Evolutionary conservation across 2,888 invertebrate species (phyloP).

Genomic region (Argyresthia goedartella): DNA sequence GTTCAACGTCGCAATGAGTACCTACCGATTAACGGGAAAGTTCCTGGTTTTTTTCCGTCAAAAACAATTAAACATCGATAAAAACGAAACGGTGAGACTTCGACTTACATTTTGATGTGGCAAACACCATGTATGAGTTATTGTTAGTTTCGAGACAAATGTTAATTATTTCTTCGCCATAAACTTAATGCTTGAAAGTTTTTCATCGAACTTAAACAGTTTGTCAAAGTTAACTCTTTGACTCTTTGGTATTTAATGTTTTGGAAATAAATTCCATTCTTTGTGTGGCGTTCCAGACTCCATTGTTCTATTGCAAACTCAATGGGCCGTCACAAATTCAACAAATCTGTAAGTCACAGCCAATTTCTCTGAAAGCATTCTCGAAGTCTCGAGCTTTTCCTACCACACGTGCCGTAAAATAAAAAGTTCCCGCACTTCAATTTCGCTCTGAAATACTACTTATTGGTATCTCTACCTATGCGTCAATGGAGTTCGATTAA

Average conservation of each 20-base stretch:
- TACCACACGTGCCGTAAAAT: not conserved
- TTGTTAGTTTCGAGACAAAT: no score
- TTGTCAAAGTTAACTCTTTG: no score
- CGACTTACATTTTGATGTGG: no score
- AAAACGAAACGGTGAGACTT: no score
- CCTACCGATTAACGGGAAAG: no score
- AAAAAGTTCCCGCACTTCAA: not conserved
- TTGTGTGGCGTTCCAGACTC: slow-evolving; percentile 19
- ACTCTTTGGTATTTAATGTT: slow-evolving; percentile 2
- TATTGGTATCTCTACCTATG: no score
- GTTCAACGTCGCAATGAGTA: no score
- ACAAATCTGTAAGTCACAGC: slow-evolving; percentile 29
- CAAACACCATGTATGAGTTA: no score
- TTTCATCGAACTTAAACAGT: not conserved
- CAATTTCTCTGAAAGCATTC: slow-evolving; percentile 27
- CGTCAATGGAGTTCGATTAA: slow-evolving; percentile 1
- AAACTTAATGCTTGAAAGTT: no score
- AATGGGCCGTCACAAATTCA: slow-evolving; percentile 31
- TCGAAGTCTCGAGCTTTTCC: not conserved
- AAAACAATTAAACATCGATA: no score
- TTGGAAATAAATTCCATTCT: slow-evolving; percentile 4
- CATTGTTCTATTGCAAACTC: slow-evolving; percentile 27
- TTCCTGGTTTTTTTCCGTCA: no score
- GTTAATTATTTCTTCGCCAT: no score
- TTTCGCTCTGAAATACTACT: not conserved